Conservation (phyloP, 2,113 vertebrate genomes). For the Myrmophylax atrothorax region DNA sequence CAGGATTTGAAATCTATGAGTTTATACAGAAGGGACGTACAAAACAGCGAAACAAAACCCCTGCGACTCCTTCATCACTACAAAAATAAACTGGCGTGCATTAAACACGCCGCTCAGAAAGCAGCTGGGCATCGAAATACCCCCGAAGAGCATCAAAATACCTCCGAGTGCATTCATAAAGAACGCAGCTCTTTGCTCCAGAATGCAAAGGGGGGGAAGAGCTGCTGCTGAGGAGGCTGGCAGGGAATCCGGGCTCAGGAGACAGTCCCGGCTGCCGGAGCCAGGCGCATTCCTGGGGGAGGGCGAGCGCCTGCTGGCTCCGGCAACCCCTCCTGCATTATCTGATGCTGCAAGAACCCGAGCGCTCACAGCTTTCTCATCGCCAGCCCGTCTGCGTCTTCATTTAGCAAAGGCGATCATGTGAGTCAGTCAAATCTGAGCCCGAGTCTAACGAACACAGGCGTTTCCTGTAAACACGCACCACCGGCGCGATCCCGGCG, state of each 20-base stretch:
- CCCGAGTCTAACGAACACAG: background rate
- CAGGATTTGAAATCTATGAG: background rate
- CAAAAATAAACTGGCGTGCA: background rate
- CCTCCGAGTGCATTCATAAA: background rate
- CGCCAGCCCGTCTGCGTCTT: background rate
- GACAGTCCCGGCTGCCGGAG: conserved; percentile 17
- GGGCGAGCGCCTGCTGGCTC: background rate
- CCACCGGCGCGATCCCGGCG: background rate
- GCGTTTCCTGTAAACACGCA: conserved; percentile 66
- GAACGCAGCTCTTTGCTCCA: background rate
- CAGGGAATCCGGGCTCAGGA: conserved; percentile 37
- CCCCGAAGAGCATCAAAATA: background rate
- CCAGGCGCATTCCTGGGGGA: conserved; percentile 19
- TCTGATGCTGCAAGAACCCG: conserved; percentile 7
- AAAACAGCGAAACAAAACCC: background rate
- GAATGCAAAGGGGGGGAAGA: background rate
- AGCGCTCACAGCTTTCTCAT: conserved; percentile 29
- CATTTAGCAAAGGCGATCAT: background rate
- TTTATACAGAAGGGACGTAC: conserved; percentile 25
- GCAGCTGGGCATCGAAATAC: background rate
- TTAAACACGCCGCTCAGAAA: background rate
- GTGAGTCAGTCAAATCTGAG: conserved; percentile 26
- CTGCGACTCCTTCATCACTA: background rate
- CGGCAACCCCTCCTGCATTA: background rate
- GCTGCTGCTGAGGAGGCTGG: conserved; percentile 24